Conservation (phyloP, 1,140 invertebrate genomes). For the Eupeodes corollae region DNA sequence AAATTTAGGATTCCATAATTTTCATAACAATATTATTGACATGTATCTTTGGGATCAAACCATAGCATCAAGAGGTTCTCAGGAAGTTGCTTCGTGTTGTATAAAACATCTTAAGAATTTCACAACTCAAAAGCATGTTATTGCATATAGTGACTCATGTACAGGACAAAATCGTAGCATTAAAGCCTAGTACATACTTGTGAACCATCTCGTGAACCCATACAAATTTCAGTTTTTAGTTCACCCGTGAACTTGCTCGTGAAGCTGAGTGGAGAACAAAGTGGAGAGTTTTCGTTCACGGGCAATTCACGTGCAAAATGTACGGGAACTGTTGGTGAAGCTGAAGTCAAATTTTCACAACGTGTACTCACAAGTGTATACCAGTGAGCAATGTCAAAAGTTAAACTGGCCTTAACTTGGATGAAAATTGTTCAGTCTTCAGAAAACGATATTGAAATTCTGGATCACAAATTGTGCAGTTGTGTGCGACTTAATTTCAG, state of each 20-base stretch:
- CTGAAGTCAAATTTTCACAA: too few relatives aligned
- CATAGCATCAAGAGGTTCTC: conserved; percentile 17
- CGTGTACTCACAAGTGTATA: too few relatives aligned
- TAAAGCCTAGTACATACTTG: too few relatives aligned
- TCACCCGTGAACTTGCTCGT: too few relatives aligned
- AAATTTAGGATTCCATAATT: conserved; percentile 11
- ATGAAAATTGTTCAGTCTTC: conserved; percentile 18
- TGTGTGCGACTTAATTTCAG: too few relatives aligned
- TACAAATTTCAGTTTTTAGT: too few relatives aligned
- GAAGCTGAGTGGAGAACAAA: too few relatives aligned
- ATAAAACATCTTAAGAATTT: conserved; percentile 18
- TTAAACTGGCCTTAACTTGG: conserved; percentile 20
- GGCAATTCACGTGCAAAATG: too few relatives aligned
- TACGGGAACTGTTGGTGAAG: too few relatives aligned
- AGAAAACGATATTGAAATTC: conserved; percentile 18
- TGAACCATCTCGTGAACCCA: too few relatives aligned
- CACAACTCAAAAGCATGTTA: conserved; percentile 16
- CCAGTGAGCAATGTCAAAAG: too few relatives aligned
- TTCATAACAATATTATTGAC: conserved; percentile 12
- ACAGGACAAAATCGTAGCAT: conserved; percentile 25
- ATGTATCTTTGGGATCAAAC: conserved; percentile 22
- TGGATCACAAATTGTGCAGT: conserved; percentile 25
- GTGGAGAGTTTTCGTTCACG: too few relatives aligned
- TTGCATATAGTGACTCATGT: conserved; percentile 22
- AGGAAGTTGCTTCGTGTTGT: conserved; percentile 18